Evolutionary conservation across 2,888 invertebrate species (phyloP).

Genomic region (Caenorhabditis becei): DNA sequence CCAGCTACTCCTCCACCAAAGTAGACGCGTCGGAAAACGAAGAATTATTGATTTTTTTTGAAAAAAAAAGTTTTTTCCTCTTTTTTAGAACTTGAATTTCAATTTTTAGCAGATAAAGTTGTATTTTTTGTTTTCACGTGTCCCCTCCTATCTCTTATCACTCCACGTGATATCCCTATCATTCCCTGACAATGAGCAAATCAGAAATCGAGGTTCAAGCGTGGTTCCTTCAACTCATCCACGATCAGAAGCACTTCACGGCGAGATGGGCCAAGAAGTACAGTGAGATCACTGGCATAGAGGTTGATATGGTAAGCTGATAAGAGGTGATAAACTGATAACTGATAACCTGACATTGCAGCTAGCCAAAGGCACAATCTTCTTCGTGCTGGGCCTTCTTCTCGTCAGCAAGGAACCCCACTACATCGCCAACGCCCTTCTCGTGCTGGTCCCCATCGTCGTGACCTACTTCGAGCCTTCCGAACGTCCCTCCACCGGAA

Average conservation of each 20-base stretch:
- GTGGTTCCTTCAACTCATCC: constrained; percentile 41
- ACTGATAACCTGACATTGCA: neutral
- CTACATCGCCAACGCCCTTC: constrained; percentile 45
- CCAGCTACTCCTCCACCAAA: constrained; percentile 3
- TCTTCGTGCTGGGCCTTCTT: constrained; percentile 23
- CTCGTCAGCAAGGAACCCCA: constrained; percentile 43
- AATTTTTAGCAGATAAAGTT: too few species aligned
- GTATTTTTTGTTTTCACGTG: too few species aligned
- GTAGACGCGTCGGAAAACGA: too few species aligned
- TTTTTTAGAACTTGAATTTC: too few species aligned
- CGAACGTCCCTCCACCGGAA: constrained; percentile 17
- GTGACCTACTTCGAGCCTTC: constrained; percentile 39
- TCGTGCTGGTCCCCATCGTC: constrained; percentile 39
- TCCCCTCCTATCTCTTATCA: too few species aligned
- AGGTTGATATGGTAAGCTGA: constrained; percentile 36
- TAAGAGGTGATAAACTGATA: too few species aligned
- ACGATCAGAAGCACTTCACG: constrained; percentile 42
- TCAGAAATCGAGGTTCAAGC: constrained; percentile 49
- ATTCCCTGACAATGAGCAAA: constrained; percentile 26
- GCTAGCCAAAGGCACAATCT: constrained; percentile 39
- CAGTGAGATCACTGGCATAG: constrained; percentile 39
- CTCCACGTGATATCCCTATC: constrained; percentile 5
- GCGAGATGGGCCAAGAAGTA: constrained; percentile 50
- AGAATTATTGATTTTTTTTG: too few species aligned
- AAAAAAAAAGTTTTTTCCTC: too few species aligned